A percentile compares a stretch with the other conserved stretches of the same genome.
Conservation (phyloP, 92 coral and sea anemone species). For the Zoanthus sociatus region DNA sequence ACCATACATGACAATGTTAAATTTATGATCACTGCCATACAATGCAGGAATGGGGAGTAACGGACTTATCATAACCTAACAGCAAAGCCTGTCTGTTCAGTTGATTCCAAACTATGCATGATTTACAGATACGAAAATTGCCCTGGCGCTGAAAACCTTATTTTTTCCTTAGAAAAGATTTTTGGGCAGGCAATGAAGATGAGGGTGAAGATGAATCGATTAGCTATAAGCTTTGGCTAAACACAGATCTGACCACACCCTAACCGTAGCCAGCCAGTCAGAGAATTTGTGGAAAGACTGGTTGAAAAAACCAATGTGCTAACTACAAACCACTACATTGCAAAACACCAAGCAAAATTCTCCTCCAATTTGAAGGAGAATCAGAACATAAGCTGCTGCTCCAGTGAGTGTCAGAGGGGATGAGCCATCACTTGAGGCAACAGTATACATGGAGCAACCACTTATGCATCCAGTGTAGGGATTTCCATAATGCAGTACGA, state of each 20-base stretch:
- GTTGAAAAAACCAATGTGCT: constrained; percentile 47
- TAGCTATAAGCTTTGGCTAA: constrained; percentile 50
- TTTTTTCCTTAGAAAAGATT: constrained; percentile 28
- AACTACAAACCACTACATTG: constrained; percentile 45
- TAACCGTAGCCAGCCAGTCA: background rate
- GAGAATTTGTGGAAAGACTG: constrained; percentile 44
- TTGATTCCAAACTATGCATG: constrained; percentile 42
- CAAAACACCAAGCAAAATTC: constrained; percentile 44
- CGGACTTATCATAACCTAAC: constrained; percentile 21
- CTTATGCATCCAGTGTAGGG: background rate
- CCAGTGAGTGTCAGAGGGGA: constrained; percentile 21
- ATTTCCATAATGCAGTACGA: constrained; percentile 15
- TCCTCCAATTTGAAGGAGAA: constrained; percentile 41
- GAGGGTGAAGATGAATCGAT: background rate
- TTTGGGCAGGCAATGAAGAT: constrained; percentile 23
- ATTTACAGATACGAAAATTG: constrained; percentile 45
- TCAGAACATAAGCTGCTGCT: constrained; percentile 12
- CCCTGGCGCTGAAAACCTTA: constrained; percentile 36
- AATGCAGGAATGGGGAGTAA: constrained; percentile 28
- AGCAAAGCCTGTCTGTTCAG: constrained; percentile 37
- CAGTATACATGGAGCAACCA: background rate
- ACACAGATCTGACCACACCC: constrained; percentile 48
- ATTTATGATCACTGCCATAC: constrained; percentile 29
- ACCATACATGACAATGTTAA: constrained; percentile 30
- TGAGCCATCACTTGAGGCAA: constrained; percentile 34